Evolutionary conservation across 2,113 vertebrate species (phyloP).

Genomic region (Myiopsitta monachus): DNA sequence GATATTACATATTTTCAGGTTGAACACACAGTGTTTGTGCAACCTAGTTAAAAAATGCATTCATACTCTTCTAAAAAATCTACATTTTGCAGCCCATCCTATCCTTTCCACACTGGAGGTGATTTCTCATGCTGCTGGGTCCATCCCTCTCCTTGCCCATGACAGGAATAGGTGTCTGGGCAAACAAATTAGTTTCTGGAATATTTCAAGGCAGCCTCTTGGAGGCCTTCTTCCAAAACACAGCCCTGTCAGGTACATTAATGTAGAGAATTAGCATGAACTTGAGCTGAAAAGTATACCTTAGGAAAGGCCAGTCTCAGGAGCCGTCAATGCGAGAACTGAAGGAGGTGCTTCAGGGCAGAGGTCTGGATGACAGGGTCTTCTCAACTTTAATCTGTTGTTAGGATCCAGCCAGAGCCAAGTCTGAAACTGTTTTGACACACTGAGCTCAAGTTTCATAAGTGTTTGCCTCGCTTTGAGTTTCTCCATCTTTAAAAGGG

Average conservation of each 20-base stretch:
- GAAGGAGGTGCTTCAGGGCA: neutral
- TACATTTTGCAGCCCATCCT: neutral
- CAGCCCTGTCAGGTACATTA: neutral
- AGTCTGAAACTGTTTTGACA: neutral
- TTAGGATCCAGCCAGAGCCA: neutral
- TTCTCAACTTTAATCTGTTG: neutral
- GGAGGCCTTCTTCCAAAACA: neutral
- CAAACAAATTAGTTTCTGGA: neutral
- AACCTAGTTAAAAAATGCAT: neutral
- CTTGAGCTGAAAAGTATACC: neutral
- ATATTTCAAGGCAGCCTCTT: neutral
- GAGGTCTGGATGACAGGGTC: neutral
- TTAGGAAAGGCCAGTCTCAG: neutral
- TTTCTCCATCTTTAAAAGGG: neutral
- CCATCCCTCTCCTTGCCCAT: neutral
- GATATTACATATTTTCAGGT: neutral
- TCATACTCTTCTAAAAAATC: neutral
- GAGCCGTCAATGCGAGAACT: neutral
- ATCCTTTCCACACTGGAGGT: neutral
- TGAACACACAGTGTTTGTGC: rapidly evolving
- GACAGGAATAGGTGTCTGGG: neutral
- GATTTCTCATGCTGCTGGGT: neutral
- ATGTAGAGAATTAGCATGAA: neutral
- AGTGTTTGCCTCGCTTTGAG: neutral
- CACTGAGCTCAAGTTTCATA: neutral